Base-by-base conservation (phyloP, 2,888 invertebrate genomes). In the Dicyrtomina minuta region DNA sequence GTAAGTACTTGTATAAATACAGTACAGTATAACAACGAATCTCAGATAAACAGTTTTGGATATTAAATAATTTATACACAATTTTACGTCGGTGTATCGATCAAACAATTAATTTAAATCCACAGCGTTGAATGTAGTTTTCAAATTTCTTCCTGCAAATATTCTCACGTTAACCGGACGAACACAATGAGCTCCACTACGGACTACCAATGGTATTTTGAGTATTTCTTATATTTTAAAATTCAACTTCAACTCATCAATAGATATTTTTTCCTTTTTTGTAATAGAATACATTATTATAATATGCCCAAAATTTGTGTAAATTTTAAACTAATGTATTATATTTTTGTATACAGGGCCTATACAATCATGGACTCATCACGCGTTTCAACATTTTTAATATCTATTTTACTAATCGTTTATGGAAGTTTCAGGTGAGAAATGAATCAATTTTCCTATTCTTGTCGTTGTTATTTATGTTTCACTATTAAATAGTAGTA, bases 301-400 rank as follows among this genome's bases (percentile, higher is more conserved):
- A n/a, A n/a, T n/a, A n/a, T n/a, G n/a, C n/a, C n/a, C n/a, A n/a
- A n/a, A n/a, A n/a, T n/a, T n/a, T n/a, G n/a, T n/a, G n/a, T n/a
- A n/a, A n/a, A n/a, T n/a, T n/a, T n/a, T n/a, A n/a, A n/a, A n/a
- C n/a, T n/a, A n/a, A n/a, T n/a, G n/a, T n/a, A n/a, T n/a, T n/a
- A n/a, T n/a, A n/a, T n/a, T n/a, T n/a, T 68, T 71, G 58, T 67
- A 79, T 79, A 53, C 79, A 88, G 96, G 93, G 93, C 94, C 70
- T 94, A 95, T 83, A 92, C 93, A 82, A 91, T 96, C 82, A 93
- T 97, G 91, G 97, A 97, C 85, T 96, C 96, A 66, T 96, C 96
- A 77, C 88, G 96, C 80, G 92, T 97, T 73, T 96, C 96, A 66
- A 97, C 96, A 79, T 97, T 96, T 84, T 87, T 96, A 79, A 96